A percentile compares a stretch with the other conserved stretches of the same genome.
Conservation (phyloP, 1,140 invertebrate genomes). For the Plutomurus gul region DNA sequence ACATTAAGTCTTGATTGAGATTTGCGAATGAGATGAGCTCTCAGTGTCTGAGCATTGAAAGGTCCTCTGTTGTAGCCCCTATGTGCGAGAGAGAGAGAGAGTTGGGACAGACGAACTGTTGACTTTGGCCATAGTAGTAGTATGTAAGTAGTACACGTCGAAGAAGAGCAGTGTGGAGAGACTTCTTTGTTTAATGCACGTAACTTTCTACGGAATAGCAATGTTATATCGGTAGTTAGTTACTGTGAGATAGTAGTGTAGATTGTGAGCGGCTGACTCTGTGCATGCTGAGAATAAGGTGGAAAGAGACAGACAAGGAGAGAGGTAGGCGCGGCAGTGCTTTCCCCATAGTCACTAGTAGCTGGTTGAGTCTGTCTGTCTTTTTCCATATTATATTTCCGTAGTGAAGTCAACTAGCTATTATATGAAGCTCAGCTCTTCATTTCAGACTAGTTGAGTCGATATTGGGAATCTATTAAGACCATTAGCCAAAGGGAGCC, state of each 20-base stretch:
- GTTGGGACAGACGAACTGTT: neutral
- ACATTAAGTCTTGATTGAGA: conserved; percentile 16
- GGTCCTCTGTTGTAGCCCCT: neutral
- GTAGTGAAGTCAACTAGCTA: neutral
- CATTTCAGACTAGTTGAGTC: conserved; percentile 12
- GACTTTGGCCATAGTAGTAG: neutral
- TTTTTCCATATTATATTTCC: neutral
- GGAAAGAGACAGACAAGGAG: too few species aligned
- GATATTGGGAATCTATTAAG: conserved; percentile 54
- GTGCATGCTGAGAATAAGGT: too few species aligned
- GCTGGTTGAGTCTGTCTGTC: too few species aligned
- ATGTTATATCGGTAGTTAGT: too few species aligned
- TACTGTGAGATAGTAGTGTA: too few species aligned
- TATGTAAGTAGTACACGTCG: neutral
- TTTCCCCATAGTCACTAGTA: too few species aligned
- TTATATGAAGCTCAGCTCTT: conserved; percentile 31
- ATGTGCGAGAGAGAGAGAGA: neutral
- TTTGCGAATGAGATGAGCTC: conserved; percentile 17
- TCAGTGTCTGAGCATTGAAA: neutral
- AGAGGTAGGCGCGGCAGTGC: too few species aligned
- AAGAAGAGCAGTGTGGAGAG: too few species aligned
- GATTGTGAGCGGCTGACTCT: too few species aligned
- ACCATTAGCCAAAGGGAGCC: conserved; percentile 50
- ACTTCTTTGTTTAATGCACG: too few species aligned
- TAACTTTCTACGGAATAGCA: too few species aligned